Evolutionary conservation across 2,113 vertebrate species (phyloP).

Genomic region (Circaetus gallicus): DNA sequence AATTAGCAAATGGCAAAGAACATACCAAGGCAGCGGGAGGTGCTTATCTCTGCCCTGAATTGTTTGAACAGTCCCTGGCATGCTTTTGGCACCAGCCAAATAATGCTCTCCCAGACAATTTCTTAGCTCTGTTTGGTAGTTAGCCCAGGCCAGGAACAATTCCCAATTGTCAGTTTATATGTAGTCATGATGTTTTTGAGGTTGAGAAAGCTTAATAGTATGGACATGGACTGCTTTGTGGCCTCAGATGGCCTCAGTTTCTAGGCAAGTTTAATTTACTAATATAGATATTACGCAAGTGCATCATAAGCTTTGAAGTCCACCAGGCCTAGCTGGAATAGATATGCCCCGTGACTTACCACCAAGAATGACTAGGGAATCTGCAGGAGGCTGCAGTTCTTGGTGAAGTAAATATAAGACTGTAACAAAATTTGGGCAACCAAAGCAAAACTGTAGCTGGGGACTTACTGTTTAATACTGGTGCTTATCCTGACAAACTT

Average conservation of each 20-base stretch:
- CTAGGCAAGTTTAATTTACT: neutral
- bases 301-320: neutral
- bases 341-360: neutral
- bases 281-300: neutral
- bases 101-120: neutral
- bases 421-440: neutral
- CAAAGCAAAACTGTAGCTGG: neutral
- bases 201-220: neutral
- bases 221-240: neutral
- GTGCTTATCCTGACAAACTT: neutral
- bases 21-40: rapidly evolving
- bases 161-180: neutral
- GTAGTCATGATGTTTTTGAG: neutral
- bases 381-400: neutral
- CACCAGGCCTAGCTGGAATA: neutral
- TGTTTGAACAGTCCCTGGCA: neutral
- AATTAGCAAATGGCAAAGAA: neutral
- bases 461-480: neutral
- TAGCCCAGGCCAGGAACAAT: neutral
- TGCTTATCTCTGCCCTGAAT: neutral
- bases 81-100: neutral
- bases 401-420: neutral
- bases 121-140: neutral
- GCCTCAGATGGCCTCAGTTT: neutral
- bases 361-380: neutral